phyloP scores from a whole-genome alignment of 2,888 invertebrate species.

The Nematopogon swammerdamellus region DNA sequence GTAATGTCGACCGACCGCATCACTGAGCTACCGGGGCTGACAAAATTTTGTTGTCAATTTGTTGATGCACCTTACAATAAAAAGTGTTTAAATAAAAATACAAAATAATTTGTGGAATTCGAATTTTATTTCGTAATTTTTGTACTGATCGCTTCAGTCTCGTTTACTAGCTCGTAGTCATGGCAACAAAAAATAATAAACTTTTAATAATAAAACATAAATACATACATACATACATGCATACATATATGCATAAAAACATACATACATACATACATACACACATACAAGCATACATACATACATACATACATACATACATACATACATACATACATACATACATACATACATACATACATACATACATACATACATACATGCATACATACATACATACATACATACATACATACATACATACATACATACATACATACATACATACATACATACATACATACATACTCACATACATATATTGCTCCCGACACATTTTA shows the following conservation, averaged over 20 bases:
- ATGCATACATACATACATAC: conserved; percentile 2
- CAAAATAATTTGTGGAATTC: background rate
- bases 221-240: conserved; percentile 10
- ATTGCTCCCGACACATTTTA: no score
- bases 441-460: background rate
- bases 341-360: conserved; percentile 13
- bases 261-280: background rate
- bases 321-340: background rate
- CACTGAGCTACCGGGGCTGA: no score
- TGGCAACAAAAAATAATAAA: background rate
- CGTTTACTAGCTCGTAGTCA: background rate
- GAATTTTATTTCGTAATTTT: background rate
- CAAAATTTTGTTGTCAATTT: no score
- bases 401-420: background rate
- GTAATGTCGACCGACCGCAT: no score
- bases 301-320: background rate
- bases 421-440: conserved; percentile 3
- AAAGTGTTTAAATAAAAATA: background rate
- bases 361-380: conserved; percentile 4
- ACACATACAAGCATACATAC: conserved; percentile 2
- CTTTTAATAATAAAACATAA: conserved; percentile 10
- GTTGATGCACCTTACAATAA: no score
- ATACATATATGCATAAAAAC: conserved; percentile 2
- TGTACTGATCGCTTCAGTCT: background rate
- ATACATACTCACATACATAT: conserved; percentile 2